Percentiles rank a stretch among this genome's conserved stretches.
phyloP scores from a whole-genome alignment of 2,113 vertebrate species.

The Engystomops pustulosus region DNA sequence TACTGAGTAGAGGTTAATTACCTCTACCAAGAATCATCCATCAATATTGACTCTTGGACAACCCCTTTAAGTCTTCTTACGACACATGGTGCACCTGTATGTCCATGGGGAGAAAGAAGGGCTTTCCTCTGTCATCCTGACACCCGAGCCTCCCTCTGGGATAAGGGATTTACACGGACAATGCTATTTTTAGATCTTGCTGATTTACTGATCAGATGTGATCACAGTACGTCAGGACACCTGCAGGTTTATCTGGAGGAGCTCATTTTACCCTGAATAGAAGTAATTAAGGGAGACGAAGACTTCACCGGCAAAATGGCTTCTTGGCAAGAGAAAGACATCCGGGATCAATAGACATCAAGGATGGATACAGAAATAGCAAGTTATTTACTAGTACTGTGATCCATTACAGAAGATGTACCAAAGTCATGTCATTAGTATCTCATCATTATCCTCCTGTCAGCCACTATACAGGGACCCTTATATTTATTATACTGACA shows the following conservation, averaged over 20 bases:
- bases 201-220: not conserved
- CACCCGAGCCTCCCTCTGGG: not conserved
- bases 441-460: not conserved
- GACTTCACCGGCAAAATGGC: not conserved
- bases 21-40: too few relatives aligned
- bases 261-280: not conserved
- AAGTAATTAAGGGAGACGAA: not conserved
- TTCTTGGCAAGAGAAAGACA: slow-evolving; percentile 1
- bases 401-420: not conserved
- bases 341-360: slow-evolving; percentile 13
- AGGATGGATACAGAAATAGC: slow-evolving; percentile 9
- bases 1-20: too few relatives aligned
- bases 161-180: not conserved
- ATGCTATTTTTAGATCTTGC: not conserved
- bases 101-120: too few relatives aligned
- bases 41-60: too few relatives aligned
- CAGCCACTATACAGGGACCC: too few relatives aligned
- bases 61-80: too few relatives aligned
- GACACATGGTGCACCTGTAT: too few relatives aligned
- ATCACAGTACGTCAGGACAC: not conserved
- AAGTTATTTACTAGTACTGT: not conserved
- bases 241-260: not conserved
- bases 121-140: not conserved
- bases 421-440: not conserved
- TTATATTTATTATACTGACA: too few relatives aligned